Evolutionary conservation across 53 echinoderm and acorn worm genomes (phyloP).

Genomic region (Hippasteria phrygiana): DNA sequence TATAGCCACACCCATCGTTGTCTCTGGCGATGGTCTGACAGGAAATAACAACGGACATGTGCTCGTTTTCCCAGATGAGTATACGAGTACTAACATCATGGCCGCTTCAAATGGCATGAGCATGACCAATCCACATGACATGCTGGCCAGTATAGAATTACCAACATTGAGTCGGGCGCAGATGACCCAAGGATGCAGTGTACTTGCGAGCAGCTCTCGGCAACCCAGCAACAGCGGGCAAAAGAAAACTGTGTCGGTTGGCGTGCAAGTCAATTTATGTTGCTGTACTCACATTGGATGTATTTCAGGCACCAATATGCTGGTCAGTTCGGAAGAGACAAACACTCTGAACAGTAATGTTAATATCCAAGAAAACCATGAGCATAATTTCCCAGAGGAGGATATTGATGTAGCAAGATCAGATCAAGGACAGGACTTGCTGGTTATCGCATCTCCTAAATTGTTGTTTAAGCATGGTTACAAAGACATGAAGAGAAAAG

Average conservation of each 20-base stretch:
- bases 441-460: neutral
- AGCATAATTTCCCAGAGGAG: neutral
- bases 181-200: neutral
- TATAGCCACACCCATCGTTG: neutral
- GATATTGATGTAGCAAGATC: neutral
- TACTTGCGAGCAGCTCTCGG: neutral
- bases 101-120: neutral
- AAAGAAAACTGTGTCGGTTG: conserved; percentile 25
- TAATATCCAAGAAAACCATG: neutral
- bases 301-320: neutral
- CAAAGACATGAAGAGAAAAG: conserved; percentile 31
- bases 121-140: neutral
- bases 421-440: neutral
- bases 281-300: conserved; percentile 4
- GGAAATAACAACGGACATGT: neutral
- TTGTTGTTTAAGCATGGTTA: conserved; percentile 2
- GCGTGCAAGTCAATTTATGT: conserved; percentile 53
- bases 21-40: conserved; percentile 11
- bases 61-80: conserved; percentile 27
- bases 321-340: neutral
- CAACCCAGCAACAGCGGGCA: neutral
- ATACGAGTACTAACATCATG: neutral
- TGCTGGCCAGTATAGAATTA: neutral
- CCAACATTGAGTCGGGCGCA: neutral
- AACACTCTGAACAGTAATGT: neutral